Evolutionary conservation across 1,140 invertebrate genomes (phyloP).

Genomic region (Bombus sibiricus): DNA sequence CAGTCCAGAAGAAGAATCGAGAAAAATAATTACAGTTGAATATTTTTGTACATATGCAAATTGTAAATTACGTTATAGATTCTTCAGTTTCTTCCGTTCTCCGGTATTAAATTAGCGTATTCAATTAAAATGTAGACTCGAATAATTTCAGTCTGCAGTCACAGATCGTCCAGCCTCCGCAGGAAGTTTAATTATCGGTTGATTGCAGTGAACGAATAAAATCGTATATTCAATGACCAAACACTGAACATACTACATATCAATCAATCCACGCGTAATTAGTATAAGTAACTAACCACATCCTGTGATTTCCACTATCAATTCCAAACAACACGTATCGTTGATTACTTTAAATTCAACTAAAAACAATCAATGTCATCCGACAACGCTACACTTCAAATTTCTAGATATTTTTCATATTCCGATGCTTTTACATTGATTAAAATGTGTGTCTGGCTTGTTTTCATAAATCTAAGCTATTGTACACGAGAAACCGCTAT

Average conservation of each 20-base stretch:
- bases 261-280: not conserved
- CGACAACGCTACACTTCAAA: not conserved
- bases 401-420: not conserved
- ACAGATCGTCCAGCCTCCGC: not conserved
- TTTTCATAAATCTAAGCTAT: not conserved
- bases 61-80: not conserved
- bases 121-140: not conserved
- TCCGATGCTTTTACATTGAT: not conserved
- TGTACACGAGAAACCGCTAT: too few species aligned
- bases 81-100: not conserved
- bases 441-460: not conserved
- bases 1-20: too few species aligned
- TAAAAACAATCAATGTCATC: not conserved
- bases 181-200: conserved; percentile 33
- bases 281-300: not conserved
- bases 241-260: not conserved
- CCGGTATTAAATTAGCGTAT: not conserved
- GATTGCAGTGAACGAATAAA: conserved; percentile 21
- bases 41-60: not conserved
- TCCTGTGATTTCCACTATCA: not conserved
- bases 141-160: not conserved
- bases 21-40: not conserved
- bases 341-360: not conserved
- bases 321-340: not conserved
- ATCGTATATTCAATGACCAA: not conserved